A percentile compares a stretch with the other conserved stretches of the same genome.
phyloP scores from a whole-genome alignment of 1,140 invertebrate genomes.

The Ctenoplectra terminalis region DNA sequence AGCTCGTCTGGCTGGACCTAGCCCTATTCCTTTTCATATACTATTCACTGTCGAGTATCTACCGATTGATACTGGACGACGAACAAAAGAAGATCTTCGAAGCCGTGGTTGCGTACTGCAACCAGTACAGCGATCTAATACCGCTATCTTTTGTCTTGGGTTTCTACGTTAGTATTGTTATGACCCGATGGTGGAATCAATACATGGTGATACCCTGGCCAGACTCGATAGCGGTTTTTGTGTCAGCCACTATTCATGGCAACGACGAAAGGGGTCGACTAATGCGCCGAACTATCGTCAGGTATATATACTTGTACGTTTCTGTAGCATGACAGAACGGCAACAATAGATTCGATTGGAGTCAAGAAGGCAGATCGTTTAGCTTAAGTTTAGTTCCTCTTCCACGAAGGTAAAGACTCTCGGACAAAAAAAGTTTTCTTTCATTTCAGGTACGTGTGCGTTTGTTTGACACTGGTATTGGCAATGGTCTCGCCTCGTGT shows the following conservation, averaged over 20 bases:
- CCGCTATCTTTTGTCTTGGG: slow-evolving; percentile 94
- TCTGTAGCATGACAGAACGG: neutral
- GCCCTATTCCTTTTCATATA: slow-evolving; percentile 86
- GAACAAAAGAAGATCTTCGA: slow-evolving; percentile 88
- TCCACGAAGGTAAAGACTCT: neutral
- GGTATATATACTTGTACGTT: slow-evolving; percentile 81
- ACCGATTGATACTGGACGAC: slow-evolving; percentile 83
- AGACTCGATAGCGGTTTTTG: slow-evolving; percentile 92
- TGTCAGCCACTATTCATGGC: slow-evolving; percentile 89
- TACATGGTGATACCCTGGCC: slow-evolving; percentile 92
- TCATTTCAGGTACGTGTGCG: slow-evolving; percentile 86
- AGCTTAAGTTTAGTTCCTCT: too few relatives aligned
- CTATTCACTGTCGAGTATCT: slow-evolving; percentile 84
- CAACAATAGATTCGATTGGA: neutral
- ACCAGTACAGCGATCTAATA: slow-evolving; percentile 90
- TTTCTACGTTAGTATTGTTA: slow-evolving; percentile 96
- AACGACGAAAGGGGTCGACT: slow-evolving; percentile 94
- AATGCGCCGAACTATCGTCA: slow-evolving; percentile 93
- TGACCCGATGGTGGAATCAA: slow-evolving; percentile 96
- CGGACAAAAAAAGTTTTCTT: neutral
- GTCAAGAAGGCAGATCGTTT: neutral
- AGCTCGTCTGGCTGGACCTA: slow-evolving; percentile 89
- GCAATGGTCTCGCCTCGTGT: slow-evolving; percentile 93
- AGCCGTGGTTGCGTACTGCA: slow-evolving; percentile 90
- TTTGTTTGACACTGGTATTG: slow-evolving; percentile 92